Evolutionary conservation across 2,888 invertebrate genomes (phyloP), one percentile per base, ranked within the genome.

Genomic region (Dryomyza anilis): DNA sequence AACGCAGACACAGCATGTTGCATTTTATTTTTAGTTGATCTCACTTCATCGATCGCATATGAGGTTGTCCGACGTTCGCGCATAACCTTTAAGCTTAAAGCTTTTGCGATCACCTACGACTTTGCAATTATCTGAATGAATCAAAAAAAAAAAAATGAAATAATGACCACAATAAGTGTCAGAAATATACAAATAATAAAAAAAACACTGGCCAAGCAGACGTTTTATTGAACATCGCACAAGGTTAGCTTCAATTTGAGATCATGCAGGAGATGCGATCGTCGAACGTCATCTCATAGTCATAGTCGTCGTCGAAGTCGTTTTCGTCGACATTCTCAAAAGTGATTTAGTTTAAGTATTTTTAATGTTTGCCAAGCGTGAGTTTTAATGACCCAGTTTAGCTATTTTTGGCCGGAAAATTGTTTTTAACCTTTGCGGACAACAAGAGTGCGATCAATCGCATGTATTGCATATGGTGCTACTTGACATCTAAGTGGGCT

Each of bases 381-480:
- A n/a, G 25, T 27, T 12, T 10, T 55, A 55, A 55, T 55, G 33
- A 29, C 45, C 14, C 57, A 39, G 16, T 57, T 57, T 27, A 43
- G 43, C 43, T 25, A 57, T 43, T 45, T 43, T 57, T 27, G 57
- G 57, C 2, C 16, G 57, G n/a, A 43, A 23, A 25, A 43, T 21
- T 43, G 43, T 43, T 57, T 30, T 29, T 30, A 43, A 57, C 57
- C 43, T 57, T 57, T 57, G n/a, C 12, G 39, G 27, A 19, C 10
- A 14, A 27, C 21, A n/a, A n/a, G n/a, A 57, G 10, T 23, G 21
- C 39, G 16, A 57, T 43, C 21, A 14, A 43, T 16, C n/a, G 19
- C n/a, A 16, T n/a, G 43, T 16, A 2, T 4, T 16, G 43, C 43
- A 43, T n/a, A n/a, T n/a, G n/a, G n/a, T n/a, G n/a, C n/a, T n/a